Conservation (phyloP, 2,888 invertebrate genomes). For the Nemotelus pantherinus region DNA sequence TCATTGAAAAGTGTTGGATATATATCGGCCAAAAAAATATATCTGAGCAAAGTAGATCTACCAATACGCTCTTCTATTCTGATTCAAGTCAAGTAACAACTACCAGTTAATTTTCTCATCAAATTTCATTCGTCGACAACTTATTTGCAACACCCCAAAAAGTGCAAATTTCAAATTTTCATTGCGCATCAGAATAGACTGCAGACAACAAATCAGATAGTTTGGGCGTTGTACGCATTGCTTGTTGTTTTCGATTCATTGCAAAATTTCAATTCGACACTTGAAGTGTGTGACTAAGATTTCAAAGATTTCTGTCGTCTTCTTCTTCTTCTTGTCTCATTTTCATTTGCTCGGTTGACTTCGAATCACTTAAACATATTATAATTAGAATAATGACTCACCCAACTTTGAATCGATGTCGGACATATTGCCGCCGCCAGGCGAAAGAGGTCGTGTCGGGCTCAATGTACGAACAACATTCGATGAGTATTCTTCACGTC, state of each 20-base stretch:
- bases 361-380: slow-evolving; percentile 7
- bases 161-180: too few relatives aligned
- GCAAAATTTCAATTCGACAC: slow-evolving; percentile 27
- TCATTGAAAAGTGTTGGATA: too few relatives aligned
- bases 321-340: not conserved
- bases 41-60: too few relatives aligned
- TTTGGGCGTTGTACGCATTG: not conserved
- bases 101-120: too few relatives aligned
- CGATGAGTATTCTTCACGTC: slow-evolving; percentile 53
- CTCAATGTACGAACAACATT: slow-evolving; percentile 53
- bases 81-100: too few relatives aligned
- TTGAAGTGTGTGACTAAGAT: slow-evolving; percentile 36
- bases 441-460: slow-evolving; percentile 52
- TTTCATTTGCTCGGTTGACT: not conserved
- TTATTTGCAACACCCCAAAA: too few relatives aligned
- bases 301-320: not conserved
- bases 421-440: slow-evolving; percentile 45
- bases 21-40: too few relatives aligned
- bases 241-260: not conserved
- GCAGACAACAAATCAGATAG: too few relatives aligned
- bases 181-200: too few relatives aligned
- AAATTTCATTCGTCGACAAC: too few relatives aligned
- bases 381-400: slow-evolving; percentile 46
- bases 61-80: too few relatives aligned
- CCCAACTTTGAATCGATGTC: slow-evolving; percentile 53